Conservation (phyloP, 2,888 invertebrate genomes). For the Nezara viridula region DNA sequence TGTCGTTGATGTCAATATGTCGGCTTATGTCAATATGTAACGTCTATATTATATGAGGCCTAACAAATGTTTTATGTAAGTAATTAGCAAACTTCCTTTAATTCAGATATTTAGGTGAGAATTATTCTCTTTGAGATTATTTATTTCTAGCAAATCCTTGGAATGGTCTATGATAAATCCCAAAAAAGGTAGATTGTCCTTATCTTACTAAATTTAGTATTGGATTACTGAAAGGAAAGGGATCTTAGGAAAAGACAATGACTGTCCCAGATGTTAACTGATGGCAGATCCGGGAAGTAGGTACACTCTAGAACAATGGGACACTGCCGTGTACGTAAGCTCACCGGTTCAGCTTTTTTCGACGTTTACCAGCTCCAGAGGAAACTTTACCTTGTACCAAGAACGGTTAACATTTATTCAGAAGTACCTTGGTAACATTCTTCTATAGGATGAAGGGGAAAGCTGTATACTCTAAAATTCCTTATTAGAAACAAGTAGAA, state of each 20-base stretch:
- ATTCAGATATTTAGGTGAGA: too few species aligned
- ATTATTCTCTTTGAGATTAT: background rate
- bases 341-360: background rate
- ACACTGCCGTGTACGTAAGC: conserved; percentile 18
- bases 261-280: conserved; percentile 49
- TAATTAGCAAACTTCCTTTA: too few species aligned
- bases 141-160: background rate
- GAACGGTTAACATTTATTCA: background rate
- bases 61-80: too few species aligned
- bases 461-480: background rate
- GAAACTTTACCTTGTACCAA: conserved; percentile 13
- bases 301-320: conserved; percentile 39
- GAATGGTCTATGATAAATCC: background rate
- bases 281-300: conserved; percentile 49
- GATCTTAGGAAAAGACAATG: conserved; percentile 19
- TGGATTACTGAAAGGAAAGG: conserved; percentile 38
- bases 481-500: background rate
- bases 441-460: background rate
- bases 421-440: background rate
- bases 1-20: too few species aligned
- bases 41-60: too few species aligned
- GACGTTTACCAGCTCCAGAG: background rate
- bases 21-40: too few species aligned
- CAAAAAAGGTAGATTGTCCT: background rate
- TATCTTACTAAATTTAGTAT: conserved; percentile 4